Evolutionary conservation across 2,888 invertebrate genomes (phyloP).

Genomic region (Tetanocera ferruginea): DNA sequence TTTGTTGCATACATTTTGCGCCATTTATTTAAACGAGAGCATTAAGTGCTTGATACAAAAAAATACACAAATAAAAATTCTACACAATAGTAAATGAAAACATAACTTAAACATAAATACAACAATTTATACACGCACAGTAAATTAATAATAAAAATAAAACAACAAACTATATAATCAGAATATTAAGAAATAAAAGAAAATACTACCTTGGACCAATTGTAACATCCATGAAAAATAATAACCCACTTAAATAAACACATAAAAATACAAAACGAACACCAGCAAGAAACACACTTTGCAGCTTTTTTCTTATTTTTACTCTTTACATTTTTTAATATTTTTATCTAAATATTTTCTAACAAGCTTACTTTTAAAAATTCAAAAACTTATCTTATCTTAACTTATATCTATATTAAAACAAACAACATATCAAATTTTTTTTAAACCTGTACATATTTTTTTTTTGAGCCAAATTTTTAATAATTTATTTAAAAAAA

Average conservation of each 20-base stretch:
- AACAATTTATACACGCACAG: neutral
- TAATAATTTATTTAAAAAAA: neutral
- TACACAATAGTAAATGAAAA: neutral
- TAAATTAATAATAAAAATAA: neutral
- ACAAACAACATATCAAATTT: constrained; percentile 24
- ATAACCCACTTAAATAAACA: neutral
- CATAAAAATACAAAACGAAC: neutral
- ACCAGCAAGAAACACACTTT: neutral
- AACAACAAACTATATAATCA: neutral
- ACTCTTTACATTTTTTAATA: neutral
- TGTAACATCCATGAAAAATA: neutral
- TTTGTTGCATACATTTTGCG: too few relatives aligned
- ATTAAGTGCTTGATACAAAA: neutral
- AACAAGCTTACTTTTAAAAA: neutral
- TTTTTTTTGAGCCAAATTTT: neutral
- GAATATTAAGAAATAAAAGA: neutral
- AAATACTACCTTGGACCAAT: constrained; percentile 2
- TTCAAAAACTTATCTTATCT: neutral
- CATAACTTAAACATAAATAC: neutral
- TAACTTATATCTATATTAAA: neutral
- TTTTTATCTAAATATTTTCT: neutral
- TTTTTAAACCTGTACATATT: constrained; percentile 13
- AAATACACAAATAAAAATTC: neutral
- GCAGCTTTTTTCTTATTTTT: neutral
- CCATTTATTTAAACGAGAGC: too few relatives aligned